Evolutionary conservation across 1,140 invertebrate genomes (phyloP).

Genomic region (Centruroides sculpturatus): DNA sequence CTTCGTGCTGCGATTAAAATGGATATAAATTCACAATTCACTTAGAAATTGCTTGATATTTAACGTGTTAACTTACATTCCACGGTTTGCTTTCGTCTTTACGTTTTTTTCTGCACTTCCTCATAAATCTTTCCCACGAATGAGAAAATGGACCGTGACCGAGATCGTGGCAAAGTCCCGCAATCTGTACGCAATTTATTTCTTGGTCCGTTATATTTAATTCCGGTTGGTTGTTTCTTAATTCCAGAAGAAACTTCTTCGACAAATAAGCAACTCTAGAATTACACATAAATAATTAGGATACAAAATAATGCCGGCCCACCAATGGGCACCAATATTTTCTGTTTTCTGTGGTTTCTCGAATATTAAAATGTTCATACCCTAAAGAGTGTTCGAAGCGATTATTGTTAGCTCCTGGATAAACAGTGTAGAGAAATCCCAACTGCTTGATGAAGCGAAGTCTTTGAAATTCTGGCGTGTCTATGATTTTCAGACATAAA

Average conservation of each 20-base stretch:
- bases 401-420: constrained; percentile 39
- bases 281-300: neutral
- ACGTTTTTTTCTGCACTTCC: neutral
- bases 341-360: too few species aligned
- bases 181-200: constrained; percentile 40
- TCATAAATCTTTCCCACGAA: constrained; percentile 37
- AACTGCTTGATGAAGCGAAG: constrained; percentile 41
- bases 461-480: constrained; percentile 47
- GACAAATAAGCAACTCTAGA: constrained; percentile 32
- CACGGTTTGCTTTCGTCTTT: constrained; percentile 19
- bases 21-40: neutral
- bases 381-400: constrained; percentile 48
- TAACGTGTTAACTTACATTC: constrained; percentile 30
- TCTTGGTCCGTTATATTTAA: constrained; percentile 31
- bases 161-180: constrained; percentile 50
- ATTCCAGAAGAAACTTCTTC: constrained; percentile 24
- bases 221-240: constrained; percentile 31
- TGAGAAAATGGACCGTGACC: constrained; percentile 53
- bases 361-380: constrained; percentile 12
- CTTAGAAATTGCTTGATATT: neutral
- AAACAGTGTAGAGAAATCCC: constrained; percentile 37
- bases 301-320: too few species aligned
- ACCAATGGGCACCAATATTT: too few species aligned
- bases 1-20: neutral
- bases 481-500: constrained; percentile 37